Evolutionary conservation across 2,113 vertebrate species (phyloP).

Genomic region (Thunnus maccoyii): DNA sequence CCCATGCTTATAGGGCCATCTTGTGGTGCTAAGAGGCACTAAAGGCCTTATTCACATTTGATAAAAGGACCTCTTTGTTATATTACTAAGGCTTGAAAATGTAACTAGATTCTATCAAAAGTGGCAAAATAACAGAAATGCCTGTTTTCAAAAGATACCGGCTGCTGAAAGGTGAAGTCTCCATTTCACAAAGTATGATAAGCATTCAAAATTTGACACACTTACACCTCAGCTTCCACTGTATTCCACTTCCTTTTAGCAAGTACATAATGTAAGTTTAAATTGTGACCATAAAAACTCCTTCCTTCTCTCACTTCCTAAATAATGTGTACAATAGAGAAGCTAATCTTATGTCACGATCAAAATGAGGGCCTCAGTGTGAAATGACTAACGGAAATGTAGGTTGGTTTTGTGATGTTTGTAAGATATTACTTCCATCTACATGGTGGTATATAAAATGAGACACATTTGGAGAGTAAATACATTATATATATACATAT

Average conservation of each 20-base stretch:
- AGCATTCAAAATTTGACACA: not conserved
- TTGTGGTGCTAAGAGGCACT: conserved; percentile 45
- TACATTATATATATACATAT: too few relatives aligned
- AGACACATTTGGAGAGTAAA: too few relatives aligned
- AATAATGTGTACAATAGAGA: not conserved
- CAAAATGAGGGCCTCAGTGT: not conserved
- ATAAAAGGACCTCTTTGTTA: not conserved
- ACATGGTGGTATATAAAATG: not conserved
- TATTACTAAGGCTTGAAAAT: not conserved
- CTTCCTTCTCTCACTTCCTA: not conserved
- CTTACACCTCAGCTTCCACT: not conserved
- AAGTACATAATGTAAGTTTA: too few relatives aligned
- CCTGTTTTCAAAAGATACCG: not conserved
- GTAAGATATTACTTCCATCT: not conserved
- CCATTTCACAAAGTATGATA: not conserved
- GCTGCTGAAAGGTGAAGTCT: not conserved
- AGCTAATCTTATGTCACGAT: not conserved
- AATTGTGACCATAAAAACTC: not conserved
- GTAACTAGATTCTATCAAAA: not conserved
- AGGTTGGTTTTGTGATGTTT: not conserved
- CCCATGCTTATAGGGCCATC: conserved; percentile 54
- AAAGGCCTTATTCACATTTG: not conserved
- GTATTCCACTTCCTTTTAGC: not conserved
- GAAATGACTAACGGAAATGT: not conserved
- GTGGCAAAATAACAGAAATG: not conserved